A percentile compares a stretch with the other conserved stretches of the same genome.
These are phyloP conservation scores for Chaetophractus vellerosus DNA, from an alignment of 2,797 vertebrate species.

Conservation along the genomic window DNA sequence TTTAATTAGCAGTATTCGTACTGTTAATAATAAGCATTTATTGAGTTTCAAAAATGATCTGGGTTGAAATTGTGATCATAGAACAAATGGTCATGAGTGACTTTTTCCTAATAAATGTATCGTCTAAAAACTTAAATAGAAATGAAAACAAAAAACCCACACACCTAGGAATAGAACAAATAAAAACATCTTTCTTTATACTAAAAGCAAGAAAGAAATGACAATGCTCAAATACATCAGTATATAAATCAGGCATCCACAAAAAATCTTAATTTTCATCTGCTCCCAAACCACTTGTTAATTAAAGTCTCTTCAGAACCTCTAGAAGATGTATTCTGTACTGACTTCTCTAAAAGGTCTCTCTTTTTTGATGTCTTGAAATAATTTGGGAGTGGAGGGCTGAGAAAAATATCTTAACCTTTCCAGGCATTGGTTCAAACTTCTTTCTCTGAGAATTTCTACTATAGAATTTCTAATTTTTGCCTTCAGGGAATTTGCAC, in stretches of 20 bases:
- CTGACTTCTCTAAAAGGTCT: conserved; percentile 20
- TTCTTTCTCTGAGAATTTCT: conserved; percentile 5
- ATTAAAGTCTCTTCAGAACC: conserved; percentile 45
- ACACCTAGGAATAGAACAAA: not conserved
- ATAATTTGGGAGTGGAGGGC: not conserved
- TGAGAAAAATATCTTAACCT: conserved; percentile 16
- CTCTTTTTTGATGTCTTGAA: conserved; percentile 9
- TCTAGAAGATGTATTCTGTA: not conserved
- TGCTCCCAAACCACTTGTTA: not conserved
- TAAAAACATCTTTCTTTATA: conserved; percentile 19
- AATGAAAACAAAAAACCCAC: not conserved
- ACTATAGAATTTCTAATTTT: conserved; percentile 39
- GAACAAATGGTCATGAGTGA: not conserved
- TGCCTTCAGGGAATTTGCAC: conserved; percentile 22
- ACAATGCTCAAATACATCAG: not conserved
- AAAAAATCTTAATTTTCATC: conserved; percentile 56
- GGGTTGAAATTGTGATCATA: not conserved
- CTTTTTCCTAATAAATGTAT: conserved; percentile 19
- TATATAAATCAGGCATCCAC: not conserved
- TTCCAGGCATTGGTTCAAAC: not conserved
- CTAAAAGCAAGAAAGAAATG: conserved; percentile 36
- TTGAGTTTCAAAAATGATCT: conserved; percentile 46
- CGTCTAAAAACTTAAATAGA: conserved; percentile 49
- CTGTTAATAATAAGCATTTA: conserved; percentile 61
- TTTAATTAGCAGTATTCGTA: conserved; percentile 48